Conservation (phyloP, 2,888 invertebrate species). For the Galerucella calmariensis region DNA sequence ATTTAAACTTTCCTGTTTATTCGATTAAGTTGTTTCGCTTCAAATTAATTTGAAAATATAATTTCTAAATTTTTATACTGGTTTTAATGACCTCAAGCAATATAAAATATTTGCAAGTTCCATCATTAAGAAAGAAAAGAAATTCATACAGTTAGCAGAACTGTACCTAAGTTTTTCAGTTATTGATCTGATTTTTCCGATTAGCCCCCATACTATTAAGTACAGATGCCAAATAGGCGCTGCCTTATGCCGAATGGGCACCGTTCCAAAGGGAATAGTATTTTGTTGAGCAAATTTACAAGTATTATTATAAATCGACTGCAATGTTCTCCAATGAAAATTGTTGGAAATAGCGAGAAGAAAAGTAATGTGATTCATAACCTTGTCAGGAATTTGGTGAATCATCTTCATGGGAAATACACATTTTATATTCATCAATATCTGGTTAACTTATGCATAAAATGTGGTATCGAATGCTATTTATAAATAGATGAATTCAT, state of each 20-base stretch:
- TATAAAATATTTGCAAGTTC: no score
- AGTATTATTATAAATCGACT: conserved; percentile 1
- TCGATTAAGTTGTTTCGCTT: no score
- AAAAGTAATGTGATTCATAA: neutral
- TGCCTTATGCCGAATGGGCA: neutral
- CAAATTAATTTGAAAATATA: no score
- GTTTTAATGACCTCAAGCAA: no score
- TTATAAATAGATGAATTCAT: neutral
- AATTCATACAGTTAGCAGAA: no score
- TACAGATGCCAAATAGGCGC: neutral
- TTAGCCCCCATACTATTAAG: neutral
- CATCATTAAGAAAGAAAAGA: no score
- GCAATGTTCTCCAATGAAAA: neutral
- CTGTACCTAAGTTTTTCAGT: no score
- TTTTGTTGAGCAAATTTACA: conserved; percentile 6
- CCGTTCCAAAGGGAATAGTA: conserved; percentile 5
- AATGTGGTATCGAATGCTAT: neutral
- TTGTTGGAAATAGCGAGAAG: neutral
- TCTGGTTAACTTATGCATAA: neutral
- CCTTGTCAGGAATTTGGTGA: neutral
- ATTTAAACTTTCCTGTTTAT: no score
- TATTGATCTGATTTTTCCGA: neutral
- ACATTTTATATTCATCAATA: neutral
- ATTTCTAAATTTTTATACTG: no score
- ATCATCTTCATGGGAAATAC: neutral